Evolutionary conservation across 2,113 vertebrate species (phyloP), one percentile per base, ranked within the genome.

Genomic region (Clarias macrocephalus): DNA sequence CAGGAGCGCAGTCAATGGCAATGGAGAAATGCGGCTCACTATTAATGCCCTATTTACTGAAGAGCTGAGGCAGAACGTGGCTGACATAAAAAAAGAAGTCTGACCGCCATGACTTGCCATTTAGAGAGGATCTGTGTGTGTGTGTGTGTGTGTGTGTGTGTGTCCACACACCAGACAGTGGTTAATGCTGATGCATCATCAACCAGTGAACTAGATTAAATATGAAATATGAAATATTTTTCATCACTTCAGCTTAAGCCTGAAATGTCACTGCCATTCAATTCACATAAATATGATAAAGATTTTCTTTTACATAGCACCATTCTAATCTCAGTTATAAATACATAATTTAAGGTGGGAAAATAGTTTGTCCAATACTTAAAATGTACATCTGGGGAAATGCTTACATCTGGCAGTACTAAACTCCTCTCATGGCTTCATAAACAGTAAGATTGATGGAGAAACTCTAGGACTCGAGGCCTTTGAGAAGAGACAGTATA

Each of bases 1-100:
- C 13, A 68, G 62, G 57, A 68, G 42, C 60, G 16, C 54, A 79
- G 28, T 52, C 11, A 54, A 56, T 62, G 60, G 81, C n/a, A 57
- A 81, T 81, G 54, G n/a, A 72, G 63, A 75, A 81, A 93, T 91
- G 88, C 88, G 84, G 82, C 83, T 63, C 85, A 89, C 79, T 85
- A 88, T 88, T 91, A 93, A 93, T 93, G 90, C 89, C 89, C 91
- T 89, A 86, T 93, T 93, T 89, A 89, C 77, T 77, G 77, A 92
- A 91, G 83, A 91, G 88, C 89, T 86, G 90, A 92, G 75, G 90
- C 90, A 92, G 79, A 72, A 54, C 70, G 75, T 75, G 30, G 73
- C 63, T 63, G 21, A 86, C 73, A 81, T 77, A 86, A 87, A 76
- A 86, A 87, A 76, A 86, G 10, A 28, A 80, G 42, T 86, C 86